Evolutionary conservation across 2,797 vertebrate species (phyloP), one percentile per base, ranked within the genome.

Genomic region (Acipenser oxyrinchus): DNA sequence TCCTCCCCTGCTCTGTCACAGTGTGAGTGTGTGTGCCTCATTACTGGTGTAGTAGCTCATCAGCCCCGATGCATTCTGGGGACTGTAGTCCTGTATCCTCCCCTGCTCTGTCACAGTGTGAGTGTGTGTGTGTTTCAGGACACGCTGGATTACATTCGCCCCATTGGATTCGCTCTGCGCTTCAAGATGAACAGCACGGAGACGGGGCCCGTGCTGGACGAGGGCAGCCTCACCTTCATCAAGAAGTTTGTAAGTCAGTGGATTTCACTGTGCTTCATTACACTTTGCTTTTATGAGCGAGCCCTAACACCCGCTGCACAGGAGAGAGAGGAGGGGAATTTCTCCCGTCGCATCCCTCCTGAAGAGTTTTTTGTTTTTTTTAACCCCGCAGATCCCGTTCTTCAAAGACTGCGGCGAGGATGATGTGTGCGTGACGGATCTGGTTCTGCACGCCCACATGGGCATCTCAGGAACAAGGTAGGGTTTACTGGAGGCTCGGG

Each of bases 401-500:
- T 97, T 93, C 50, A 98, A 97, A 85, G 96, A 98, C 65, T 99
- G 96, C 0, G 96, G 96, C 0, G 92, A 94, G 4, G 96, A 99
- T 10, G 84, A 98, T 0, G 90, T 94, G 70, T 99, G 96, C 6
- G 77, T 94, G 49, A 87, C 95, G 0, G 89, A 99, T 71, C 78
- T 98, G 79, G 90, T 88, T 69, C 87, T 99, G 53, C 74, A 79
- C 65, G 94, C 93, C 10, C 80, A 77, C n/a, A 92, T 90, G 86
- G 91, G 95, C 82, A 82, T 96, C 64, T 74, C 70, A 8, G 93
- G 94, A 63, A 93, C 93, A 64, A 93, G 90, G 96, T 97, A 83
- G 23, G 2, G 2, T 37, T 37, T 2, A 37, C 23, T 37, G 23
- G 23, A 37, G 23, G 23, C 23, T 37, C 23, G 23, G 23, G 23